Conservation (phyloP, 2,113 vertebrate genomes). For the Heteronetta atricapilla region DNA sequence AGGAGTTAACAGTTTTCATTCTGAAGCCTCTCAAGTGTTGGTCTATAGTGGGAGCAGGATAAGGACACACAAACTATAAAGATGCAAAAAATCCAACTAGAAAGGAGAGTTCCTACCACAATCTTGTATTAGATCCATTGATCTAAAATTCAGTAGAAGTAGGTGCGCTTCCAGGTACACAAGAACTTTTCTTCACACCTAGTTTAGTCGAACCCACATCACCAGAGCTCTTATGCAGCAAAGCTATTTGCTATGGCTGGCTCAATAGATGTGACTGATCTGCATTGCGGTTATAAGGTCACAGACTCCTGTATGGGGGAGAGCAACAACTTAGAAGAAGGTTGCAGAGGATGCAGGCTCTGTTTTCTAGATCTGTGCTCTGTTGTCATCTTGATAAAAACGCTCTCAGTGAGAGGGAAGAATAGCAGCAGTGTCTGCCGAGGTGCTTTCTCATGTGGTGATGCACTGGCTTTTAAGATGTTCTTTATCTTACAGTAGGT, state of each 20-base stretch:
- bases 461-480: neutral
- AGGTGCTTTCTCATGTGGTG: neutral
- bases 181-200: neutral
- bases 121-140: neutral
- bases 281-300: neutral
- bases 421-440: neutral
- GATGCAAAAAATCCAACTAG: neutral
- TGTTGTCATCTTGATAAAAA: neutral
- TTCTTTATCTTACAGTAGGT: neutral
- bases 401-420: neutral
- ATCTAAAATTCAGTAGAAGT: neutral
- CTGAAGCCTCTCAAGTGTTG: neutral
- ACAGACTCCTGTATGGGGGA: neutral
- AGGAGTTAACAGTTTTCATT: neutral
- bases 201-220: neutral
- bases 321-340: neutral
- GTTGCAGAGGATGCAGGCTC: neutral
- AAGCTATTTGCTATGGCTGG: neutral
- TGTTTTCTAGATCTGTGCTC: neutral
- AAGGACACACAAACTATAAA: neutral
- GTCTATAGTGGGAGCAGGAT: neutral
- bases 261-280: neutral
- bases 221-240: fast-evolving
- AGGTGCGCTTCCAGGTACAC: neutral
- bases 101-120: neutral